phyloP scores from a whole-genome alignment of 1,140 invertebrate genomes.

The Trichogramma pretiosum region DNA sequence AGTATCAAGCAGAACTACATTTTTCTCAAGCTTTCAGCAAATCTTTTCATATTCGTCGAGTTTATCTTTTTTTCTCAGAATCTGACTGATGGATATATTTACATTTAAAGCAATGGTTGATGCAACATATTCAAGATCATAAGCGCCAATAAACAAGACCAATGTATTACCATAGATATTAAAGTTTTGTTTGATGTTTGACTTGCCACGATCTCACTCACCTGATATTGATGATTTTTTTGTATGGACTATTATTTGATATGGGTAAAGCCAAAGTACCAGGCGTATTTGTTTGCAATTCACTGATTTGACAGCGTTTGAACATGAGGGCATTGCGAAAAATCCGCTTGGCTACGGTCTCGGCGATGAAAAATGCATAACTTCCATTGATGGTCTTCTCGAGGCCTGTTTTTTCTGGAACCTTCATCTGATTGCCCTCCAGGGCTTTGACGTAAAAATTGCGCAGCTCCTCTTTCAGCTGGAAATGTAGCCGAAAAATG shows the following conservation, averaged over 20 bases:
- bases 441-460: constrained; percentile 41
- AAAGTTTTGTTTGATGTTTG: background rate
- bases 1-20: background rate
- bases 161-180: background rate
- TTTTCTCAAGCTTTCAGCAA: background rate
- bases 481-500: background rate
- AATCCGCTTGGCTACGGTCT: constrained; percentile 37
- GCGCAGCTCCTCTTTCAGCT: constrained; percentile 22
- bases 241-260: constrained; percentile 37
- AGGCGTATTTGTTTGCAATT: constrained; percentile 33
- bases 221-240: constrained; percentile 42
- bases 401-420: constrained; percentile 36
- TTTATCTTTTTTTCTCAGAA: constrained; percentile 1
- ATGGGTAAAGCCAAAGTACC: constrained; percentile 39
- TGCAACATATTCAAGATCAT: too few relatives aligned
- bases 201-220: constrained; percentile 19
- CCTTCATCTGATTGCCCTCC: constrained; percentile 32
- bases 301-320: constrained; percentile 37
- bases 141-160: background rate
- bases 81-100: background rate
- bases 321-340: constrained; percentile 35
- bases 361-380: constrained; percentile 43
- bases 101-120: too few relatives aligned
- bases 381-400: constrained; percentile 34
- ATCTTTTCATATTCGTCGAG: background rate